Percentiles rank a stretch among this genome's conserved stretches.
These are phyloP conservation scores for Epinephelus malabaricus DNA, from an alignment of 2,797 vertebrate species.

Conservation along the genomic window DNA sequence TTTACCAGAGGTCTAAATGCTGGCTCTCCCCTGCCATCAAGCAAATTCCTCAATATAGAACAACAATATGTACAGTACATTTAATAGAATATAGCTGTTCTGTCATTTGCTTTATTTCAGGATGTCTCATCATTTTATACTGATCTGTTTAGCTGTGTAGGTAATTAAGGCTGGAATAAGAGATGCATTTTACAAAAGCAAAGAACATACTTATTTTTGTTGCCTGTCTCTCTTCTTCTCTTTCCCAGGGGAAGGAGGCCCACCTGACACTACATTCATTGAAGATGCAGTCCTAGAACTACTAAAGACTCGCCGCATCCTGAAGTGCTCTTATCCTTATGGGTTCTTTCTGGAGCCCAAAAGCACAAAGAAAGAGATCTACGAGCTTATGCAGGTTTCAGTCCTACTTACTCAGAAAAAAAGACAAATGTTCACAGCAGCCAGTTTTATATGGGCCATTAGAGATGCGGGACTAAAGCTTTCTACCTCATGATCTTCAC, in stretches of 20 bases:
- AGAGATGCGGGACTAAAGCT: slow-evolving; percentile 45
- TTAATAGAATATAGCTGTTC: slow-evolving; percentile 1
- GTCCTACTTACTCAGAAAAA: slow-evolving; percentile 48
- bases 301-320: slow-evolving; percentile 97
- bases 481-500: slow-evolving; percentile 45
- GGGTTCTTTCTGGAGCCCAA: slow-evolving; percentile 99
- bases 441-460: slow-evolving; percentile 44
- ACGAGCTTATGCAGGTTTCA: slow-evolving; percentile 99
- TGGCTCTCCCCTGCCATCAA: not conserved
- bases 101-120: slow-evolving; percentile 26
- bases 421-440: slow-evolving; percentile 55
- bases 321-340: slow-evolving; percentile 99
- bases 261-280: slow-evolving; percentile 99
- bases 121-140: slow-evolving; percentile 22
- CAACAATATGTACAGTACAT: not conserved
- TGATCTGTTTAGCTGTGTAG: slow-evolving; percentile 13
- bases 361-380: slow-evolving; percentile 99
- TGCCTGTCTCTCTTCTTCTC: slow-evolving; percentile 20
- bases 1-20: slow-evolving; percentile 18
- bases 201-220: slow-evolving; percentile 19
- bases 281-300: slow-evolving; percentile 98
- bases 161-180: slow-evolving; percentile 18
- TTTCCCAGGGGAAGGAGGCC: slow-evolving; percentile 91
- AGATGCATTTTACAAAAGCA: slow-evolving; percentile 10
- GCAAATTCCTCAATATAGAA: slow-evolving; percentile 6